Percentiles rank a stretch among this genome's conserved stretches.
phyloP scores from a whole-genome alignment of 2,888 invertebrate genomes.

The Neoitamus cyanurus region DNA sequence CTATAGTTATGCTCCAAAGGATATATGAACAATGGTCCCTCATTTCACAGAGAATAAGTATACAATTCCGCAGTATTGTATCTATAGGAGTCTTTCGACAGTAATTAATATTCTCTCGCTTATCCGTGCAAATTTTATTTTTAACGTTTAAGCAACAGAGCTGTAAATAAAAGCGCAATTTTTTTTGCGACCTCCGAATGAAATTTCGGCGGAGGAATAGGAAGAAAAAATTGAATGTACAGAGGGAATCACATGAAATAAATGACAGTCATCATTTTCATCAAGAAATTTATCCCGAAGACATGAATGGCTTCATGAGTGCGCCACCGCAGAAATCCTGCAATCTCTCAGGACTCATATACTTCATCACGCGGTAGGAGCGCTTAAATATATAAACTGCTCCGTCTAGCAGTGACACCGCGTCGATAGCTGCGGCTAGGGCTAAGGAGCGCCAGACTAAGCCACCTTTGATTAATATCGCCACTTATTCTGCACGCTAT shows the following conservation, averaged over 20 bases:
- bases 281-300: neutral
- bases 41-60: too few relatives aligned
- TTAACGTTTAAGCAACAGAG: too few relatives aligned
- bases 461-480: conserved; percentile 21
- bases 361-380: neutral
- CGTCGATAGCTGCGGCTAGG: neutral
- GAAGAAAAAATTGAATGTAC: neutral
- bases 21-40: too few relatives aligned
- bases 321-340: neutral
- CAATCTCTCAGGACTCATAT: neutral
- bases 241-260: neutral
- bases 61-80: too few relatives aligned
- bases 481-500: conserved; percentile 28
- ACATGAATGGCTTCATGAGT: neutral
- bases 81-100: too few relatives aligned
- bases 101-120: too few relatives aligned
- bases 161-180: too few relatives aligned
- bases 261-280: neutral
- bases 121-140: too few relatives aligned
- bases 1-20: too few relatives aligned
- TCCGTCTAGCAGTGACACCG: neutral
- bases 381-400: neutral
- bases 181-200: neutral
- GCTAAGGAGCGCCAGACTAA: neutral
- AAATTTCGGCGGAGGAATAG: neutral